Base-by-base conservation (phyloP, 2,888 invertebrate genomes). In the Sipha maydis region DNA sequence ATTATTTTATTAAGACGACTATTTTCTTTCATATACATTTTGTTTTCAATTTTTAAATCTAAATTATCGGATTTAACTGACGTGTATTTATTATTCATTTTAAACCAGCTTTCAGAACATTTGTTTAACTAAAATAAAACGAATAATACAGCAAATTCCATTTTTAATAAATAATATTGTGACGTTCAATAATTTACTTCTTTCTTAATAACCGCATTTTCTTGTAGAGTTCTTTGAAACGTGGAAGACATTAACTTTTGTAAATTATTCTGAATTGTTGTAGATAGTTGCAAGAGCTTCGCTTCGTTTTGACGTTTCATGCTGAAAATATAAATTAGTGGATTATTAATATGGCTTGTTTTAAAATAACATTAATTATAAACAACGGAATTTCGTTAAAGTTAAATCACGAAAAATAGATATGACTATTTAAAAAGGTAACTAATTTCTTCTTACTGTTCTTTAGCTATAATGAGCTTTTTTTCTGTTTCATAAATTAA, bases 41-140 rank as follows among this genome's bases (percentile, higher is more conserved):
- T 86, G 38, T 86, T 86, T 41, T 86, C 86, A 1, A 86, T 41
- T 86, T 86, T 86, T 31, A 86, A 80, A 73, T 86, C 86, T n/a
- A 86, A 73, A 25, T 86, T 86, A 21, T 86, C 86, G 28, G 56
- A 48, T 75, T 86, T 86, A 14, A 86, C 5, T 11, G 28, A 31
- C 7, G 48, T 28, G 41, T 73, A 80, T 41, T 80, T 86, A 38
- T 73, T 86, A 54, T 80, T 31, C 71, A 86, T 80, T 48, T 56
- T 79, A 25, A 86, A 80, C 86, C 86, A 86, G 14, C 31, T 79
- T 31, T 86, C 73, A 0, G 79, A 54, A 41, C 86, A 86, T 80
- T 80, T 73, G 2, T 71, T 73, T 41, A 86, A n/a, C 86, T 86
- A 61, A 41, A 75, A 79, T 25, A 54, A 78, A n/a, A 73, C 41